Evolutionary conservation across 2,797 vertebrate species (phyloP), one percentile per base, ranked within the genome.

Genomic region (Mycteria americana): DNA sequence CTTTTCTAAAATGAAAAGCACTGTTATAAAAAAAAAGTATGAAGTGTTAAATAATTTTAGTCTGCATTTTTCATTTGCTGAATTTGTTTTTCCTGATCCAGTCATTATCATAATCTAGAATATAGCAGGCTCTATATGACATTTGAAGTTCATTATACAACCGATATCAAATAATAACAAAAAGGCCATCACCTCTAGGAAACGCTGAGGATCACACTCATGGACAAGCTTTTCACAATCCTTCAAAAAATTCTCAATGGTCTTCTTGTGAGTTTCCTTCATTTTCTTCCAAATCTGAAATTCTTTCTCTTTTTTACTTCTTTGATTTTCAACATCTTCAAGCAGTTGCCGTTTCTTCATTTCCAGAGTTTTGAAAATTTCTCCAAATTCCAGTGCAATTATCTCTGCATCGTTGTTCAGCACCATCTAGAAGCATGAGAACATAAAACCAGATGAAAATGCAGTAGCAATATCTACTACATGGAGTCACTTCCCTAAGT

Each of bases 181-280:
- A 83, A 89, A 79, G n/a, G 25, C 60, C 70, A 76, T 96, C 84
- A 98, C 98, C 98, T 97, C 95, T 56, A 98, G 94, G 86, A 98
- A 98, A 53, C 63, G 76, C 79, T 97, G 95, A 78, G 97, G 97
- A 92, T 98, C 97, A 87, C 93, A 97, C 62, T 97, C 97, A 83
- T 98, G 94, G 81, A 97, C 95, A 80, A 98, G 91, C 33, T 94
- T 96, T 79, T 97, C 98, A 95, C 97, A 98, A 11, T 98, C 97
- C 74, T 95, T 97, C 79, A 98, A 90, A 56, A 97, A 97, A 46
- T 93, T 96, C 84, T 97, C 97, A 83, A 97, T 83, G 5, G 97
- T 97, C 79, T 96, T 96, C 78, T 92, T 97, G 39, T 97, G 94
- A 75, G 91, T 94, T 85, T 97, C 96, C 82, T 97, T 97, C 92